Conservation (phyloP, 2,888 invertebrate species). For the Gisinianus flammeolus region DNA sequence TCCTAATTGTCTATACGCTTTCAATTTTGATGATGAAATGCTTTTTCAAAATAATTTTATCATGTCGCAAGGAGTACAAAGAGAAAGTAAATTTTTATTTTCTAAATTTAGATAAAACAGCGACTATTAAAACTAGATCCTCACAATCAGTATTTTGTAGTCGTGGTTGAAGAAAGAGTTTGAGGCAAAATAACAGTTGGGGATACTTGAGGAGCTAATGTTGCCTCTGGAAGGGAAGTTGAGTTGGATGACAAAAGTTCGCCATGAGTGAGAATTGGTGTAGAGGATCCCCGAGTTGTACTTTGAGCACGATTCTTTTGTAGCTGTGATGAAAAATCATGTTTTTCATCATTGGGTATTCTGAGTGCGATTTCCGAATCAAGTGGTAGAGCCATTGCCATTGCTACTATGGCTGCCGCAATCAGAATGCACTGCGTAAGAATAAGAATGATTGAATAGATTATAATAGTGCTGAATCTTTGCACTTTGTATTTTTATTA, state of each 20-base stretch:
- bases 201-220: too few species aligned
- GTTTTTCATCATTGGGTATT: slow-evolving; percentile 13
- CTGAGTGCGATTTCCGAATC: background rate
- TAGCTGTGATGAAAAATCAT: slow-evolving; percentile 1
- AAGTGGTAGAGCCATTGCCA: background rate
- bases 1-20: too few species aligned
- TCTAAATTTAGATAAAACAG: too few species aligned
- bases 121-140: too few species aligned
- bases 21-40: too few species aligned
- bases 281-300: background rate
- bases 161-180: too few species aligned
- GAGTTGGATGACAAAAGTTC: background rate
- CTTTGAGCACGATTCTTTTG: background rate
- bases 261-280: background rate
- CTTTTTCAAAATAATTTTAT: too few species aligned
- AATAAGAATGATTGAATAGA: background rate
- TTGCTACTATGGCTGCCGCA: background rate
- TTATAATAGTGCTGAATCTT: too few species aligned
- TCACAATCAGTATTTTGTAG: too few species aligned
- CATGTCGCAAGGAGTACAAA: too few species aligned
- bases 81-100: too few species aligned
- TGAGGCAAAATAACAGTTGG: too few species aligned
- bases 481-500: background rate
- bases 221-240: background rate
- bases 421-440: background rate